These are phyloP conservation scores for Aporophyla lueneburgensis DNA, from an alignment of 2,888 invertebrate species.

Conservation along the genomic window DNA sequence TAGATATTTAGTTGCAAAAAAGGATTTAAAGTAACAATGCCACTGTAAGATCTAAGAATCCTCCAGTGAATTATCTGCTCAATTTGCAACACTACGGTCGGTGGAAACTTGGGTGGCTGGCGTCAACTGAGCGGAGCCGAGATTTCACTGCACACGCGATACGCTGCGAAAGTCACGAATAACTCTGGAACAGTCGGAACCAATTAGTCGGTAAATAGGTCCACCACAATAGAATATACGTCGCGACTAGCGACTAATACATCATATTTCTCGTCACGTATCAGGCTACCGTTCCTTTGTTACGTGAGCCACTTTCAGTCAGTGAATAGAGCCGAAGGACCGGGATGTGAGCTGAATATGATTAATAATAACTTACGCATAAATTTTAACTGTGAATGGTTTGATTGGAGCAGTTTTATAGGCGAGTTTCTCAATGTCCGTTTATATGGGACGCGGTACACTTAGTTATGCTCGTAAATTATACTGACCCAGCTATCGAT, in stretches of 20 bases:
- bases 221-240: slow-evolving; percentile 83
- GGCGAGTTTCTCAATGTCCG: slow-evolving; percentile 43
- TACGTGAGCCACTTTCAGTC: slow-evolving; percentile 90
- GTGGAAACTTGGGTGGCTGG: slow-evolving; percentile 52
- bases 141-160: slow-evolving; percentile 79
- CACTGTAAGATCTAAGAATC: neutral
- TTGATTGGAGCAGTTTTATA: slow-evolving; percentile 68
- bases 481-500: slow-evolving; percentile 51
- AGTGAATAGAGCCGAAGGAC: slow-evolving; percentile 85
- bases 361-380: slow-evolving; percentile 86
- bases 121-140: slow-evolving; percentile 73
- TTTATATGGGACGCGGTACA: slow-evolving; percentile 52
- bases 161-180: slow-evolving; percentile 76
- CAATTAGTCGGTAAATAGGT: slow-evolving; percentile 86
- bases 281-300: slow-evolving; percentile 89
- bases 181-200: slow-evolving; percentile 78
- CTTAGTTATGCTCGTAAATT: slow-evolving; percentile 51
- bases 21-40: slow-evolving; percentile 22
- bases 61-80: slow-evolving; percentile 32
- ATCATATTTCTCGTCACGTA: slow-evolving; percentile 90
- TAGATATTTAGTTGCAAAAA: neutral
- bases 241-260: slow-evolving; percentile 82
- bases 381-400: slow-evolving; percentile 74
- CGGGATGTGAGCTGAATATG: slow-evolving; percentile 86
- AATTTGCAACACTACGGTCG: slow-evolving; percentile 39